Percentiles rank a stretch among this genome's conserved stretches.
These are phyloP conservation scores for Leucoraja erinaceus DNA, from an alignment of 2,113 vertebrate genomes.

Conservation along the genomic window DNA sequence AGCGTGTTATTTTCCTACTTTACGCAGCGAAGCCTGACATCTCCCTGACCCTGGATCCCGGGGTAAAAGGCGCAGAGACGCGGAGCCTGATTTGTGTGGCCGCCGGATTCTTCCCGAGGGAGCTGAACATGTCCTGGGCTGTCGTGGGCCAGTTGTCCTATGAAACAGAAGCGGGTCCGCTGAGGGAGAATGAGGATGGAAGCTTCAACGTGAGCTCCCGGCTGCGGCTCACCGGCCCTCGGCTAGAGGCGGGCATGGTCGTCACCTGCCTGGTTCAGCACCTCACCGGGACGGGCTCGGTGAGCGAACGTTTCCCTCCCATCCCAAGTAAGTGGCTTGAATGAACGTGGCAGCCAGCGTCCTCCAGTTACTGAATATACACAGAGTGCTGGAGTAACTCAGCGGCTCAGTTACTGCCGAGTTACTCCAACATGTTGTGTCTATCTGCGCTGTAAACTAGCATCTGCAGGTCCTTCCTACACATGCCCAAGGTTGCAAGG, in stretches of 20 bases:
- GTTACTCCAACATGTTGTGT: too few relatives aligned
- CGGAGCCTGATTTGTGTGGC: conserved; percentile 14
- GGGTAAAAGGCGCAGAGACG: not conserved
- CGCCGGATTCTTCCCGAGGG: not conserved
- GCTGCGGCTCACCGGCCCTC: not conserved
- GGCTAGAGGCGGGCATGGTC: not conserved
- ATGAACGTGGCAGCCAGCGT: too few relatives aligned
- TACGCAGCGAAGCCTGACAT: not conserved
- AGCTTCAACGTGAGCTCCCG: conserved; percentile 18
- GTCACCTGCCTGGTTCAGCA: not conserved
- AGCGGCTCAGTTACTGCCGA: too few relatives aligned
- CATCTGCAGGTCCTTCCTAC: too few relatives aligned
- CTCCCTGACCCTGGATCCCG: not conserved
- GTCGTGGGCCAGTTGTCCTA: not conserved
- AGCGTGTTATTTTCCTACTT: not conserved
- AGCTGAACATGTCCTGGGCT: conserved; percentile 18
- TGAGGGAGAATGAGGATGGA: not conserved
- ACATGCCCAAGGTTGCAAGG: too few relatives aligned
- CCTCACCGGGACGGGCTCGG: not conserved
- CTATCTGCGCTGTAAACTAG: too few relatives aligned
- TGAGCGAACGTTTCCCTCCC: not conserved
- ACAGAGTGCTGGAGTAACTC: too few relatives aligned
- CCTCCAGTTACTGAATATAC: not conserved
- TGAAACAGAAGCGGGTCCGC: not conserved
- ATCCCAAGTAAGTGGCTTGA: not conserved